Evolutionary conservation across 2,888 invertebrate genomes (phyloP).

Genomic region (Hybos culiciformis): DNA sequence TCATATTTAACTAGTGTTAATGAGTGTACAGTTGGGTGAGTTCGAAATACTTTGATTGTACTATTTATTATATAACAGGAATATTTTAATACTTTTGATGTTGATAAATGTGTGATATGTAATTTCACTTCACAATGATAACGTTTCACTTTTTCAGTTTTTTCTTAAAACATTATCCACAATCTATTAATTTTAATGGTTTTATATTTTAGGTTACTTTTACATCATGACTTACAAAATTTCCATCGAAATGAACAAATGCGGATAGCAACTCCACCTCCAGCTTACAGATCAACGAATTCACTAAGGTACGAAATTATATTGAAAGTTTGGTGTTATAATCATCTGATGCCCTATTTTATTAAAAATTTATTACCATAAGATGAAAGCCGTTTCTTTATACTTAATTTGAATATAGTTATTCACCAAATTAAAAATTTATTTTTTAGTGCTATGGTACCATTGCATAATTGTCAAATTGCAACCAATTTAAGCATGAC

Average conservation of each 20-base stretch:
- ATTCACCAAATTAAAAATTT: not conserved
- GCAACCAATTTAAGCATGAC: not conserved
- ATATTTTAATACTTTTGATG: not conserved
- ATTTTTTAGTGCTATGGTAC: not conserved
- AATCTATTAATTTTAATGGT: not conserved
- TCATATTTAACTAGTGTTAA: conserved; percentile 94
- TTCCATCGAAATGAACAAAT: not conserved
- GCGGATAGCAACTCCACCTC: conserved; percentile 60
- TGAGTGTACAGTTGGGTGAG: conserved; percentile 67
- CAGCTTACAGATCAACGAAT: conserved; percentile 80
- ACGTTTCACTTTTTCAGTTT: not conserved
- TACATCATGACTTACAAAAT: conserved; percentile 37
- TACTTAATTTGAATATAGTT: not conserved
- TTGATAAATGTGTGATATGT: no score
- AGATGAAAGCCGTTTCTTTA: not conserved
- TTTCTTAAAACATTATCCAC: conserved; percentile 9
- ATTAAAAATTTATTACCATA: not conserved
- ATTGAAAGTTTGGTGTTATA: not conserved
- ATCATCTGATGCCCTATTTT: not conserved
- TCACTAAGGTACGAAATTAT: conserved; percentile 46
- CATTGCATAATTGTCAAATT: not conserved
- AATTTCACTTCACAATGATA: no score
- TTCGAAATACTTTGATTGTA: not conserved
- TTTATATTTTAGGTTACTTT: conserved; percentile 50
- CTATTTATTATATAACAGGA: not conserved